phyloP scores from a whole-genome alignment of 2,797 vertebrate genomes.

The Gambusia yucatana region DNA sequence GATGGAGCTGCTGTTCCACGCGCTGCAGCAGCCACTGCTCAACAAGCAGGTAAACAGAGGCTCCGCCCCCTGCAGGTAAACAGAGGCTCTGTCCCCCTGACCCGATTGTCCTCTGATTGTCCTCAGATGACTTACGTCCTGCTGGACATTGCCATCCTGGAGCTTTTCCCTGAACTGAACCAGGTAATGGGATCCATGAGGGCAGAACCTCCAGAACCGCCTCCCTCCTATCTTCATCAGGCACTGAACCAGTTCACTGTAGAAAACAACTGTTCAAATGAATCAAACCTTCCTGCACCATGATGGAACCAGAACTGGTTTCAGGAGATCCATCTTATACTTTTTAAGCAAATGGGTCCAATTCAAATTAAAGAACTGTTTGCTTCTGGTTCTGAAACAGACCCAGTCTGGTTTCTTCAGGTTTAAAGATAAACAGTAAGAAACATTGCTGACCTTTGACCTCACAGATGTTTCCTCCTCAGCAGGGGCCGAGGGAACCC shows the following conservation, averaged over 20 bases:
- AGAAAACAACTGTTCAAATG: neutral
- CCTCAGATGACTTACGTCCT: conserved; percentile 92
- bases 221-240: neutral
- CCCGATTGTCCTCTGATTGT: neutral
- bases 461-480: conserved; percentile 32
- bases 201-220: neutral
- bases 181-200: conserved; percentile 76
- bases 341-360: neutral
- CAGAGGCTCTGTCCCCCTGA: neutral
- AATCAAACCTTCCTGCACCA: neutral
- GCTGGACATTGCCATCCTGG: conserved; percentile 91
- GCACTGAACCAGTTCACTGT: neutral
- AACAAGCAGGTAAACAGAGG: conserved; percentile 90
- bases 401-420: neutral
- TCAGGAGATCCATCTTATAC: neutral
- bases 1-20: conserved; percentile 88
- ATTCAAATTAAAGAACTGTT: neutral
- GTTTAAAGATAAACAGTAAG: neutral
- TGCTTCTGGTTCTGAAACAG: neutral
- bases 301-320: neutral
- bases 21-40: conserved; percentile 93
- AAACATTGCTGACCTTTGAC: neutral
- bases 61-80: conserved; percentile 80
- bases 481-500: conserved; percentile 77
- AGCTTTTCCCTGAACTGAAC: conserved; percentile 92